Conservation (phyloP, 2,888 invertebrate genomes). For the Listrodromus nycthemerus region DNA sequence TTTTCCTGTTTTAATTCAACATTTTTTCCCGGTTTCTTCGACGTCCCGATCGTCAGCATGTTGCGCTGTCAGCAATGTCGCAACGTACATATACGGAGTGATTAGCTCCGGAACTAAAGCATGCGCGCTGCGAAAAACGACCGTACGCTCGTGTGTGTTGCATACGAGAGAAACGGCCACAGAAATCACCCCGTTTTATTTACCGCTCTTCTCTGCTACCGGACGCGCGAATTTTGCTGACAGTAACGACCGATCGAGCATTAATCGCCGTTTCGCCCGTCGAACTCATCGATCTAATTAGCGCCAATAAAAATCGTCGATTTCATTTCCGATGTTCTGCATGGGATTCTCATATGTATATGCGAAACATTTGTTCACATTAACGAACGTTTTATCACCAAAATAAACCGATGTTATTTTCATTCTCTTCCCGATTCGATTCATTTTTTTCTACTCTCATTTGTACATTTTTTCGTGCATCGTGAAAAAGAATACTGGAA, state of each 20-base stretch:
- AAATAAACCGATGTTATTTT: not conserved
- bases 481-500: not conserved
- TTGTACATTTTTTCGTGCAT: not conserved
- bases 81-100: not conserved
- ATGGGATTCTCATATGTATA: no score
- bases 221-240: not conserved
- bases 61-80: not conserved
- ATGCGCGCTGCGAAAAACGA: not conserved
- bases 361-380: not conserved
- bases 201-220: not conserved
- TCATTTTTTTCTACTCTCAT: not conserved
- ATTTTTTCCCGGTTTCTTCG: not conserved
- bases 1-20: not conserved
- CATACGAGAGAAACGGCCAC: not conserved
- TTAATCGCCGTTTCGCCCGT: slow-evolving; percentile 6
- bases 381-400: not conserved
- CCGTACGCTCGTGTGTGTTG: not conserved
- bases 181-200: slow-evolving; percentile 9
- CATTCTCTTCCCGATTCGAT: not conserved
- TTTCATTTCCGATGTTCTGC: not conserved
- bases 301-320: not conserved
- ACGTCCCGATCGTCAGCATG: not conserved
- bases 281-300: not conserved
- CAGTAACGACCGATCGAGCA: not conserved
- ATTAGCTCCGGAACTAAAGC: not conserved